Evolutionary conservation across 1,140 invertebrate species (phyloP), one percentile per base, ranked within the genome.

Genomic region (Rhyacophila brunnea): DNA sequence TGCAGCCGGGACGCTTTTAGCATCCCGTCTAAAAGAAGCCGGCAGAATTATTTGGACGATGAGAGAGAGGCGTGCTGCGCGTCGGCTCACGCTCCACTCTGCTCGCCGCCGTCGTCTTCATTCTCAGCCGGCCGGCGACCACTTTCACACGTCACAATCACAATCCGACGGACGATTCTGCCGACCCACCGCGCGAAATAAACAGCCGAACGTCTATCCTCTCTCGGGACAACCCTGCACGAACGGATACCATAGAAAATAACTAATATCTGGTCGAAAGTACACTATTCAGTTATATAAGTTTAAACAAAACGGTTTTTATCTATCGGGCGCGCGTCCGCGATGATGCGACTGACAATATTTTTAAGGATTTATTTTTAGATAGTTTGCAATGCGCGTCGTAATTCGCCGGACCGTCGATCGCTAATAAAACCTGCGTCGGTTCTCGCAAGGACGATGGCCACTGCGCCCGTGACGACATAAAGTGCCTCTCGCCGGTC

Each of bases 311-410:
- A 43, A 32, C 53, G 28, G 28, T 56, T 47, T 47, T 36, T 13
- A 47, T 47, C 35, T 47, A 46, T 44, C 53, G 43, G 42, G 44
- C 49, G 23, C 23, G 23, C 43, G 53, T 56, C 53, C 28, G 53
- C 46, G 51, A 56, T 56, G 53, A 56, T 43, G 53, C 53, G 53
- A 46, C 53, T 47, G 32, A 56, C 53, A 56, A 46, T 43, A 46
- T 56, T 56, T 56, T 56, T 56, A 47, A 56, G 44, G 18, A 56
- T 14, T 56, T 56, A 56, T 56, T 56, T 56, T 20, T 56, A 56
- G 53, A 36, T 35, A 28, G 53, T 42, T 40, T 46, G 53, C 53
- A 47, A 56, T 56, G 44, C 44, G 53, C 53, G 53, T 44, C 53
- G 53, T 40, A 54, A 45, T 45, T 54, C 51, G 19, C 51, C 42